Conservation (phyloP, 1,140 invertebrate genomes). For the Cardiocondyla obscurior region DNA sequence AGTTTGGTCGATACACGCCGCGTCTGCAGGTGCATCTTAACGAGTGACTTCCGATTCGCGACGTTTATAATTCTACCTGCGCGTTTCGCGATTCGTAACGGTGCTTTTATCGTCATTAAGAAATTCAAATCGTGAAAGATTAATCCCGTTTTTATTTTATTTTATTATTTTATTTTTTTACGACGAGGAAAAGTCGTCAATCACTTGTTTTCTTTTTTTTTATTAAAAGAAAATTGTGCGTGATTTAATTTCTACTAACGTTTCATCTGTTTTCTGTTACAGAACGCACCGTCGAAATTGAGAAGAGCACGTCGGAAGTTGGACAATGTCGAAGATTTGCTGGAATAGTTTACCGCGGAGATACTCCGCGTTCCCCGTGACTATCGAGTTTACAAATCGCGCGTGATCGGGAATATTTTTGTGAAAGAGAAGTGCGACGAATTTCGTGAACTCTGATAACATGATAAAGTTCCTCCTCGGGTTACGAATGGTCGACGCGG, state of each 20-base stretch:
- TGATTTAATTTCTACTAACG: neutral
- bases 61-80: constrained; percentile 61
- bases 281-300: neutral
- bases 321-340: neutral
- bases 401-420: neutral
- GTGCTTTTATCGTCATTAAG: constrained; percentile 31
- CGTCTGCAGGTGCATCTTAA: constrained; percentile 65
- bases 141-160: neutral
- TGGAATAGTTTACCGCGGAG: neutral
- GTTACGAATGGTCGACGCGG: constrained; percentile 28
- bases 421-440: constrained; percentile 5
- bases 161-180: too few species aligned
- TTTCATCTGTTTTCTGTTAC: constrained; percentile 14
- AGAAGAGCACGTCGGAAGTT: neutral
- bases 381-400: neutral
- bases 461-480: neutral
- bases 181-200: neutral
- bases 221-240: neutral
- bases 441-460: neutral
- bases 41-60: constrained; percentile 59
- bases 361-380: neutral
- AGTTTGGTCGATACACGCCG: constrained; percentile 61
- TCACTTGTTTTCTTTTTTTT: too few species aligned
- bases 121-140: constrained; percentile 9
- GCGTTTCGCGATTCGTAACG: constrained; percentile 58